A percentile compares a stretch with the other conserved stretches of the same genome.
phyloP scores from a whole-genome alignment of 2,888 invertebrate species.

The Nasonia oneida region DNA sequence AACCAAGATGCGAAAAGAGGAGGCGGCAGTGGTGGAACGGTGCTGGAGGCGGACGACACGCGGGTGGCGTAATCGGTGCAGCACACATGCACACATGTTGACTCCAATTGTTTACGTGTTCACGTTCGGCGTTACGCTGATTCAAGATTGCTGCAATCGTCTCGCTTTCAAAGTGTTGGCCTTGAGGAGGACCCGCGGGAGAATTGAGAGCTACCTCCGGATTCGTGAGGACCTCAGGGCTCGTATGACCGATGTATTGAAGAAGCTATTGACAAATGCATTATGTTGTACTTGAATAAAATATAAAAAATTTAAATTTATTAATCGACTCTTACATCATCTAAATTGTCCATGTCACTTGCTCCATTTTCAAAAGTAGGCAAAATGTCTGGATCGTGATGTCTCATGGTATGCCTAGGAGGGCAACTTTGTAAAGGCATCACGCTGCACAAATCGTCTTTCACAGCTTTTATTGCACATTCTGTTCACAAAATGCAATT shows the following conservation, averaged over 20 bases:
- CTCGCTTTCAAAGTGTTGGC: constrained; percentile 89
- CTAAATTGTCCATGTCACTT: constrained; percentile 94
- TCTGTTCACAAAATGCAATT: constrained; percentile 64
- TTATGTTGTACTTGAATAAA: constrained; percentile 45
- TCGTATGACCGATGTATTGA: constrained; percentile 94
- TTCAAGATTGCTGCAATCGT: constrained; percentile 91
- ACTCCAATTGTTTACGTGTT: constrained; percentile 82
- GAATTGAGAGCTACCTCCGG: constrained; percentile 85
- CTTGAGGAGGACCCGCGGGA: constrained; percentile 88
- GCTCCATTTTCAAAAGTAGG: constrained; percentile 91
- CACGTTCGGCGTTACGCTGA: constrained; percentile 91
- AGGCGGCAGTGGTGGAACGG: constrained; percentile 93
- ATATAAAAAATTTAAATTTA: neutral
- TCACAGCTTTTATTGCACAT: constrained; percentile 68
- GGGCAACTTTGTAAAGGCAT: constrained; percentile 78
- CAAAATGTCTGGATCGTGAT: constrained; percentile 87
- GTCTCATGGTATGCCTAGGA: constrained; percentile 86
- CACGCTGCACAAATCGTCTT: constrained; percentile 71
- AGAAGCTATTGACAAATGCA: constrained; percentile 84
- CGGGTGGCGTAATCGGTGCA: constrained; percentile 80
- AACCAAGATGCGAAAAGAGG: constrained; percentile 94
- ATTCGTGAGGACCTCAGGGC: constrained; percentile 85
- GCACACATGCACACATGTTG: constrained; percentile 80
- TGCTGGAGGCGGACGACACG: constrained; percentile 80
- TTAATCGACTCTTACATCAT: constrained; percentile 86